Evolutionary conservation across 2,888 invertebrate genomes (phyloP).

Genomic region (Deroplatys truncata): DNA sequence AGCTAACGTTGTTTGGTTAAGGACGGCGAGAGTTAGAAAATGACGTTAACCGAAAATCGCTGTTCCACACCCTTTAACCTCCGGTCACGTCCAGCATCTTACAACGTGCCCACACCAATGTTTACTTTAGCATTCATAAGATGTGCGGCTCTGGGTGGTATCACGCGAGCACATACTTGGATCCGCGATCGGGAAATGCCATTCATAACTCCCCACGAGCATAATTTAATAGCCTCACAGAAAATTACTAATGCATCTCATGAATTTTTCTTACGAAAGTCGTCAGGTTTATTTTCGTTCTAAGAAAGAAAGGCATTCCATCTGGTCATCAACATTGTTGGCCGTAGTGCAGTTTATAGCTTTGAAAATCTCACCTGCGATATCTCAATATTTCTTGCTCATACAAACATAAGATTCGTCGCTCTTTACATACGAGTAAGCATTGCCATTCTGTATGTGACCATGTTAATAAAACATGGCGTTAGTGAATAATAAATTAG

Average conservation of each 20-base stretch:
- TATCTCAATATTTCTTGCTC: no score
- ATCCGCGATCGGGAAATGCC: background rate
- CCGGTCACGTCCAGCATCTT: background rate
- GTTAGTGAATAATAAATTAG: no score
- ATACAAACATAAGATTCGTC: no score
- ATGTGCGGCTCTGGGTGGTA: background rate
- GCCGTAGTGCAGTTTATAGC: no score
- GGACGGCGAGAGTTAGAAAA: background rate
- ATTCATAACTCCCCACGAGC: background rate
- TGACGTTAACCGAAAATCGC: background rate
- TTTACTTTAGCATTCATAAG: background rate
- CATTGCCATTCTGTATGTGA: no score
- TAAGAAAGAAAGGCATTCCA: no score
- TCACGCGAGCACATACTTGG: background rate
- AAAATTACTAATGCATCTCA: background rate
- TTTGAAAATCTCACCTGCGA: no score
- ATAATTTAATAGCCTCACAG: background rate
- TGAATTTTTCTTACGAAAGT: background rate
- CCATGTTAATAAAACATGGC: no score
- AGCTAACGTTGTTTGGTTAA: background rate
- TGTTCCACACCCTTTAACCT: background rate
- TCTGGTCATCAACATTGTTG: no score
- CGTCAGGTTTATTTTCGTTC: no score
- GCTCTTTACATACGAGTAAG: no score
- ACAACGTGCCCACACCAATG: background rate